These are phyloP conservation scores for Shinisaurus crocodilurus DNA, from an alignment of 2,113 vertebrate genomes.

Conservation along the genomic window DNA sequence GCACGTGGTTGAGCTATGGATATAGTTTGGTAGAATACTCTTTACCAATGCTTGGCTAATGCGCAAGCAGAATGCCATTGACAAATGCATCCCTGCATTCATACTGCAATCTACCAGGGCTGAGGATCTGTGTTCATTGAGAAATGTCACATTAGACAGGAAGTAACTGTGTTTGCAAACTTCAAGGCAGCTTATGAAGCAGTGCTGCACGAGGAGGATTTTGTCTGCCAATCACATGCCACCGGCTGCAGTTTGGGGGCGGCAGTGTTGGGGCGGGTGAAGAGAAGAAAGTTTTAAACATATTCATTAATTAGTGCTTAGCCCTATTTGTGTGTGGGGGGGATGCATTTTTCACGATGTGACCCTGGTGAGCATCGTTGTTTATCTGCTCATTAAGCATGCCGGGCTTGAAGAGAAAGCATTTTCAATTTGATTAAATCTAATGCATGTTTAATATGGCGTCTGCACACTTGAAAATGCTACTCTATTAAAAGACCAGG, in stretches of 20 bases:
- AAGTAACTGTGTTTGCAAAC: slow-evolving; percentile 46
- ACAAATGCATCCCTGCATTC: neutral
- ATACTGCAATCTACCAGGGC: neutral
- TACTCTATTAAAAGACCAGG: slow-evolving; percentile 77
- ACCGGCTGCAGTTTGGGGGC: slow-evolving; percentile 11
- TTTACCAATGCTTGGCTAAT: neutral
- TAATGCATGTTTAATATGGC: slow-evolving; percentile 83
- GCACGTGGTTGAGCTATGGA: neutral
- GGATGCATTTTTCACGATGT: slow-evolving; percentile 38
- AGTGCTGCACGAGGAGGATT: neutral
- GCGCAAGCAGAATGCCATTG: slow-evolving; percentile 1
- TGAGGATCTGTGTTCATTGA: neutral
- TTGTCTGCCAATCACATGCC: neutral
- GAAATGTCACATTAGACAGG: slow-evolving; percentile 9
- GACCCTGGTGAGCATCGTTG: slow-evolving; percentile 59
- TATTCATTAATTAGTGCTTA: slow-evolving; percentile 65
- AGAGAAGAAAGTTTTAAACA: slow-evolving; percentile 31
- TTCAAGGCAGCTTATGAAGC: slow-evolving; percentile 9
- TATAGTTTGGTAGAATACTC: neutral
- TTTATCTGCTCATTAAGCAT: slow-evolving; percentile 71
- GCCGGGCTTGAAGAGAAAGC: slow-evolving; percentile 67
- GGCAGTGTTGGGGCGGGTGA: neutral
- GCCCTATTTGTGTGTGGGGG: slow-evolving; percentile 32
- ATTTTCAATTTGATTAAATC: slow-evolving; percentile 79
- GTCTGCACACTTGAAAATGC: slow-evolving; percentile 77